phyloP scores from a whole-genome alignment of 2,888 invertebrate genomes.

The Helleia helle region DNA sequence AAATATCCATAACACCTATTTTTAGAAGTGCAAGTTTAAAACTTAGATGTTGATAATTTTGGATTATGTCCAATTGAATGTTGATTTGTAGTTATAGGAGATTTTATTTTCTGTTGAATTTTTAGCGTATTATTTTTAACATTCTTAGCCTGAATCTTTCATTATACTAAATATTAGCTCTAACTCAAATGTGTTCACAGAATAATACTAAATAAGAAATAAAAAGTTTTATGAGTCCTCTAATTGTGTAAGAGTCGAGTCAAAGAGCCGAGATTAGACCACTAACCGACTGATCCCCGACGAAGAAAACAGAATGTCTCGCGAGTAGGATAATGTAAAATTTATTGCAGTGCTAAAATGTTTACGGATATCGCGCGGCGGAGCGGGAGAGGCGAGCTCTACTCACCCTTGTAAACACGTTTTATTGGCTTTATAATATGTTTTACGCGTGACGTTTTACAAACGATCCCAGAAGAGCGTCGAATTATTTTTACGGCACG shows the following conservation, averaged over 20 bases:
- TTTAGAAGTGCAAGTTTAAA: no score
- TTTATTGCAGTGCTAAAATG: conserved; percentile 73
- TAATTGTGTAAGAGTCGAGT: conserved; percentile 60
- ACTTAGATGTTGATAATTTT: no score
- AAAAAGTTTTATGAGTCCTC: conserved; percentile 27
- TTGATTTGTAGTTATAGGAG: no score
- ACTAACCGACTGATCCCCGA: conserved; percentile 69
- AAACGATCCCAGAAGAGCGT: conserved; percentile 69
- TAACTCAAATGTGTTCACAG: no score
- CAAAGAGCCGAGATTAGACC: conserved; percentile 65
- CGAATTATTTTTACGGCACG: conserved; percentile 73
- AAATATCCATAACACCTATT: no score
- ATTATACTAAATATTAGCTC: no score
- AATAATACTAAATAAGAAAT: no score
- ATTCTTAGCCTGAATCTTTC: no score
- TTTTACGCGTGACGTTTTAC: conserved; percentile 75
- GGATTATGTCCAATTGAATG: no score
- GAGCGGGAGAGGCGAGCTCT: conserved; percentile 53
- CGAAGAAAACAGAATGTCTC: conserved; percentile 70
- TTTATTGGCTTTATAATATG: conserved; percentile 75
- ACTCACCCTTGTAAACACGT: conserved; percentile 74
- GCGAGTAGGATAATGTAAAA: conserved; percentile 69
- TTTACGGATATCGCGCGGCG: conserved; percentile 67
- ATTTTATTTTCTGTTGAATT: no score
- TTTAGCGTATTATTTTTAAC: no score